Evolutionary conservation across 30 jellyfish, hydroid and myxozoan genomes (phyloP), one percentile per base, ranked within the genome.

Genomic region (Sanderia malayensis): DNA sequence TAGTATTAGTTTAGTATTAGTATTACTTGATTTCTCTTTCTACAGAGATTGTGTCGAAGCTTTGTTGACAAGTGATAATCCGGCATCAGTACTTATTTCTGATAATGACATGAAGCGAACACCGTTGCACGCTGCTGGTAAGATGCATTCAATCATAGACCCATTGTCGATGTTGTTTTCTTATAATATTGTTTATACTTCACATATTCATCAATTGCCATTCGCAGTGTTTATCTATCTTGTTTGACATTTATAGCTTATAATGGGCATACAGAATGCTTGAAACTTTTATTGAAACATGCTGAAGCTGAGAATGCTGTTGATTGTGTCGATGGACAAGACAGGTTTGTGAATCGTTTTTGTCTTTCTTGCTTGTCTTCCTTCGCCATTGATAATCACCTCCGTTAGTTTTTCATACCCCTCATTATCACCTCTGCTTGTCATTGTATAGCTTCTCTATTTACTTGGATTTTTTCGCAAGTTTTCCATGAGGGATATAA

Each of bases 221-320:
- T 1, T 59, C 53, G 10, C 25, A 31, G 22, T 11, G 1, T 44
- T 28, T 19, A 22, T 10, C 79, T 66, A 44, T 66, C 7, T 3
- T 22, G 29, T 33, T 67, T 44, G 0, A 0, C 18, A 31, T 67
- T 0, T 0, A 19, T 31, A 89, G 97, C 95, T 8, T 89, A 89
- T 78, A 89, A 89, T 58, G 97, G 97, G 2, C 95, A 89, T 64
- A 77, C 95, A 7, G 95, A 76, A 31, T 89, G 97, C 57, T 72
- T 89, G 58, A 60, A 77, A 46, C 70, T 89, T 68, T 80, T 89
- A 53, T 86, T 89, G 46, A 76, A 57, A 25, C 90, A 89, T 72
- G 97, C 97, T 21, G 97, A 89, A 74, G 97, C 97, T 19, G 97
- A 89, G 77, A 95, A 91, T 60, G 94, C 84, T 19, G 97, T 89